A percentile compares a stretch with the other conserved stretches of the same genome.
phyloP scores from a whole-genome alignment of 2,888 invertebrate species.

The Gastrophysa polygoni region DNA sequence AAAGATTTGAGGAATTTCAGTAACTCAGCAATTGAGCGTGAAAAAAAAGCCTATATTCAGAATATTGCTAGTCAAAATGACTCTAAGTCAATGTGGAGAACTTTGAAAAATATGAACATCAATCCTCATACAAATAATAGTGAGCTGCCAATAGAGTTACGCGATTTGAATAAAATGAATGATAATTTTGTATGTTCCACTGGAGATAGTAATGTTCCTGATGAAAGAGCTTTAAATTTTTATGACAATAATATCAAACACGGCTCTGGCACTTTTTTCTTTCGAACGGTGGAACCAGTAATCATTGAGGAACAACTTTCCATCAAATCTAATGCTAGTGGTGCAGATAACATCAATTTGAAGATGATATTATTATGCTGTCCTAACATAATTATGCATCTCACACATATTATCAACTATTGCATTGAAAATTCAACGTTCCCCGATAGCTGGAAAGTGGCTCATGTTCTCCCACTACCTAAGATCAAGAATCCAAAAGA shows the following conservation, averaged over 20 bases:
- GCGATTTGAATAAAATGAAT: background rate
- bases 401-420: conserved; percentile 7
- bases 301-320: background rate
- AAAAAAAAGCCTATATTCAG: background rate
- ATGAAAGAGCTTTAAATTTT: background rate
- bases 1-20: background rate
- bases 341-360: conserved; percentile 4
- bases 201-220: background rate
- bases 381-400: background rate
- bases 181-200: background rate
- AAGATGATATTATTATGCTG: background rate
- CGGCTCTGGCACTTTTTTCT: background rate
- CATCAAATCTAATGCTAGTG: background rate
- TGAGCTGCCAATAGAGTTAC: background rate
- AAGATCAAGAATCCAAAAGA: no score
- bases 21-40: background rate
- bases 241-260: background rate
- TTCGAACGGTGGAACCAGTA: background rate
- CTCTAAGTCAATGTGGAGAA: background rate
- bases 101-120: background rate
- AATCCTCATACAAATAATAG: background rate
- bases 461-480: conserved; percentile 6
- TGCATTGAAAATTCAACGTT: background rate
- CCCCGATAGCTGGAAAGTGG: background rate
- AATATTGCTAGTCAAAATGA: background rate